Percentiles rank a stretch among this genome's conserved stretches.
phyloP scores from a whole-genome alignment of 1,140 invertebrate genomes.

The Limonius californicus region DNA sequence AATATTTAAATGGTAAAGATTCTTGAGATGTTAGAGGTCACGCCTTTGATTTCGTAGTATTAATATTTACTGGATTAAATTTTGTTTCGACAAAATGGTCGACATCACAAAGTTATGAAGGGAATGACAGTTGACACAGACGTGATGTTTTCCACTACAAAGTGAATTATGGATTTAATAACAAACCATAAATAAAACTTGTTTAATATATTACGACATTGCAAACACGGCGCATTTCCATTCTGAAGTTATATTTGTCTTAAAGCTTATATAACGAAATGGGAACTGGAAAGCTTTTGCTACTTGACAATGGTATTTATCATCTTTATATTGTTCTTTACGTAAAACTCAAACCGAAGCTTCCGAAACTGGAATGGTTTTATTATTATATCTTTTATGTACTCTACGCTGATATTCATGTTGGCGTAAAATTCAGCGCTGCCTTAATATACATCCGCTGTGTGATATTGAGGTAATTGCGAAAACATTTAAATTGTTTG shows the following conservation, averaged over 20 bases:
- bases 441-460: neutral
- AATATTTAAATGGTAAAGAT: too few relatives aligned
- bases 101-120: neutral
- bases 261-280: conserved; percentile 6
- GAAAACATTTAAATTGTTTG: too few relatives aligned
- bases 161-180: conserved; percentile 12
- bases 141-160: neutral
- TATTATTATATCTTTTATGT: neutral
- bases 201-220: conserved; percentile 10
- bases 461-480: too few relatives aligned
- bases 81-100: neutral
- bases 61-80: neutral
- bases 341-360: conserved; percentile 6
- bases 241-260: conserved; percentile 11
- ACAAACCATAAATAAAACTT: conserved; percentile 11
- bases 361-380: neutral
- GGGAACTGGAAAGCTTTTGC: conserved; percentile 11
- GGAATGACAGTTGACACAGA: neutral
- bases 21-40: neutral
- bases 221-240: conserved; percentile 5
- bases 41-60: neutral
- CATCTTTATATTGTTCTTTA: conserved; percentile 8
- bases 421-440: neutral
- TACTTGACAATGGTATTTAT: conserved; percentile 13
- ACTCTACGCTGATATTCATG: neutral